These are phyloP conservation scores for Euclidia mi DNA, from an alignment of 2,888 invertebrate genomes.

Conservation along the genomic window DNA sequence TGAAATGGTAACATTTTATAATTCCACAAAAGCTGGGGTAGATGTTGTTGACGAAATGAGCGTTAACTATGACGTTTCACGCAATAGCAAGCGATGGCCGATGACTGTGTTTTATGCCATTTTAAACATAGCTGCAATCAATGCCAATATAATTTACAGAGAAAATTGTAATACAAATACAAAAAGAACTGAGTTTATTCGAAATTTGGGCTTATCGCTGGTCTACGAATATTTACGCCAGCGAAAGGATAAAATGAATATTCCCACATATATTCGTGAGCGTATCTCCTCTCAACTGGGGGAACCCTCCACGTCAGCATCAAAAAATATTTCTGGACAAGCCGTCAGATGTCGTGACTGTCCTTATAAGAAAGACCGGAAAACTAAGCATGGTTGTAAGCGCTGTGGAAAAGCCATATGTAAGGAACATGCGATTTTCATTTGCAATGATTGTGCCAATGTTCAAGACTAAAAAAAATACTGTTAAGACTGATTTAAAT, in stretches of 20 bases:
- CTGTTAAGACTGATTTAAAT: no score
- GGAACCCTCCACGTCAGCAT: no score
- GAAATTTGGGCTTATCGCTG: no score
- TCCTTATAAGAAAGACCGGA: slow-evolving; percentile 3
- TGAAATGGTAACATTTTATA: slow-evolving; percentile 1
- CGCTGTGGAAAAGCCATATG: slow-evolving; percentile 12
- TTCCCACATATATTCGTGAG: no score
- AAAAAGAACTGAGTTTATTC: slow-evolving; percentile 5
- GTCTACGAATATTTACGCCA: no score
- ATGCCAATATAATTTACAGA: slow-evolving; percentile 1
- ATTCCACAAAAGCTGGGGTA: neutral
- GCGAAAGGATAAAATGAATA: no score
- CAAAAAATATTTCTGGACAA: neutral
- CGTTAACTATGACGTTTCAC: slow-evolving; percentile 8
- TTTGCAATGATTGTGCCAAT: slow-evolving; percentile 12
- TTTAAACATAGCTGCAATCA: slow-evolving; percentile 14
- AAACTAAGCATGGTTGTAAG: slow-evolving; percentile 7
- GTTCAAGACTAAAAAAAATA: neutral
- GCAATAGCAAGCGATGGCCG: slow-evolving; percentile 20
- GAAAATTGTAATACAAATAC: neutral
- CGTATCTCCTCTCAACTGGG: no score
- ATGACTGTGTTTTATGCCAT: slow-evolving; percentile 11
- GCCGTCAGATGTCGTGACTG: slow-evolving; percentile 1
- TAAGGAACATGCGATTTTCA: slow-evolving; percentile 12
- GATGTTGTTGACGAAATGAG: slow-evolving; percentile 18